Percentiles rank a stretch among this genome's conserved stretches.
phyloP scores from a whole-genome alignment of 2,888 invertebrate genomes.

The Leptopilina myrica region DNA sequence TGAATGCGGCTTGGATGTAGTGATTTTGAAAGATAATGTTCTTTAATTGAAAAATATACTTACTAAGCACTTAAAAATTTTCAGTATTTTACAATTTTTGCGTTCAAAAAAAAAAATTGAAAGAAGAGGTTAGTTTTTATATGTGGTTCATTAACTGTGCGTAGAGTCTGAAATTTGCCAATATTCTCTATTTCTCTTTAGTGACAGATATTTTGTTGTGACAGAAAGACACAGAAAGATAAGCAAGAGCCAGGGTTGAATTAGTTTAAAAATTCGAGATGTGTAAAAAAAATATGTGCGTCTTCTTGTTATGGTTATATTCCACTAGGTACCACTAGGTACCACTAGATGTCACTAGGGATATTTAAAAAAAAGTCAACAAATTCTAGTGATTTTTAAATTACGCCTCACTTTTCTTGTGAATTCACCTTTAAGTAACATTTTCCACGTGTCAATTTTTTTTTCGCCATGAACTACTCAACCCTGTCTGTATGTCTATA shows the following conservation, averaged over 20 bases:
- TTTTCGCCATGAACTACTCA: no score
- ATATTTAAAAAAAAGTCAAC: no score
- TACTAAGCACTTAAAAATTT: conserved; percentile 22
- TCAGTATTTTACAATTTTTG: not conserved
- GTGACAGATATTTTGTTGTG: not conserved
- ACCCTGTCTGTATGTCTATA: no score
- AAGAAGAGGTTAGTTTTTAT: conserved; percentile 33
- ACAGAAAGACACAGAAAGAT: not conserved
- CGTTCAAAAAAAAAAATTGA: not conserved
- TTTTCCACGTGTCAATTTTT: no score
- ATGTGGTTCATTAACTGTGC: not conserved
- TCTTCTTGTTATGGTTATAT: no score
- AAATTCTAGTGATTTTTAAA: no score
- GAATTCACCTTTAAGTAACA: no score
- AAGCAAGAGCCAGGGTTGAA: not conserved
- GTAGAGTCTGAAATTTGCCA: conserved; percentile 4
- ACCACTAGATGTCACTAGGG: no score
- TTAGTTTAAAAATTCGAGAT: not conserved
- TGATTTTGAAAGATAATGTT: not conserved
- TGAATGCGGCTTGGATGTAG: no score
- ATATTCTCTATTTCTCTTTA: conserved; percentile 7
- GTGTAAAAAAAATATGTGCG: no score
- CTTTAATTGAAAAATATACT: not conserved
- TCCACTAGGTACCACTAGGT: no score
- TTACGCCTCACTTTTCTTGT: no score